Evolutionary conservation across 2,888 invertebrate genomes (phyloP), one percentile per base, ranked within the genome.

Genomic region (Ernsta delagoae): DNA sequence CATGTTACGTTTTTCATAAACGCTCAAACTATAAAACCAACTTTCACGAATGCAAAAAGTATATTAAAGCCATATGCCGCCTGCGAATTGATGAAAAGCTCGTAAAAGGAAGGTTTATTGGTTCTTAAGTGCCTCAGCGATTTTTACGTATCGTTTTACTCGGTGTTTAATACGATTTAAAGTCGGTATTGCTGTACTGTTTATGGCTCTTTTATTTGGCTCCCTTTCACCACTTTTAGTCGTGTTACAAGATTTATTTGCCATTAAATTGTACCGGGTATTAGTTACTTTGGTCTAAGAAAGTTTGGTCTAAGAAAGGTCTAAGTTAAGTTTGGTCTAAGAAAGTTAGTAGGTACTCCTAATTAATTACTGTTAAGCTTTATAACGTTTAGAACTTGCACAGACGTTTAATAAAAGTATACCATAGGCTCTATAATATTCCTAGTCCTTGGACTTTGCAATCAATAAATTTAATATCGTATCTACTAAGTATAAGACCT

Each of bases 91-190:
- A 59, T 59, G 68, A 68, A 68, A 68, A 63, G 48, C 68, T 68
- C 68, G 50, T 69, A 69, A 69, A 69, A 39, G 57, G 16, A 3
- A 50, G 50, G 59, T 69, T 69, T 69, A 69, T 69, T 63, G 68
- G 68, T 63, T 69, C 68, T 63, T 69, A 69, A 69, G 68, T 69
- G 63, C 63, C 69, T 59, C 53, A 16, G 69, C 59, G 62, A 68
- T 69, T 68, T 68, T 59, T 62, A 63, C 63, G 63, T 63, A 63
- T 59, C 69, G 63, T 63, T 69, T 63, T 34, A 69, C 34, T 43
- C 57, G 61, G 56, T 16, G 57, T 34, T 68, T 62, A 68, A 50
- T 59, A 50, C 39, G 48, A 62, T 59, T 63, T 69, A 63, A 63
- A 69, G 34, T 63, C 11, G 62, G 43, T 36, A 45, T 56, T 31